Percentiles rank a stretch among this genome's conserved stretches.
Conservation (phyloP, 2,888 invertebrate genomes). For the Sarcophaga carnaria region DNA sequence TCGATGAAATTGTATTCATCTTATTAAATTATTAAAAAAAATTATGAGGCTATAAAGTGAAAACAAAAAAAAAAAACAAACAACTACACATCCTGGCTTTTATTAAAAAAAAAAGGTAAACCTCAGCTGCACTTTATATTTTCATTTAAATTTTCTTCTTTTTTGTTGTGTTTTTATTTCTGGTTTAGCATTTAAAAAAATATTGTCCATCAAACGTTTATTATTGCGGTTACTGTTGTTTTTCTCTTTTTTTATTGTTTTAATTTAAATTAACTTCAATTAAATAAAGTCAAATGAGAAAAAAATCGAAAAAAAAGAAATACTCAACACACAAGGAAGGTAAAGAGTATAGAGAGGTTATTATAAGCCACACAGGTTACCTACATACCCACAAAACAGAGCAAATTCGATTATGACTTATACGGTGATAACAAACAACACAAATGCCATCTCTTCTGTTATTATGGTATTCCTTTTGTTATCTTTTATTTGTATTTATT, state of each 20-base stretch:
- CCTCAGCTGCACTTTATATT: not conserved
- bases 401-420: not conserved
- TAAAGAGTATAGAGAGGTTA: too few relatives aligned
- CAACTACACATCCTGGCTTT: not conserved
- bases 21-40: not conserved
- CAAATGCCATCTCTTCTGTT: not conserved
- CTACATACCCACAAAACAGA: not conserved
- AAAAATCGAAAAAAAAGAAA: not conserved
- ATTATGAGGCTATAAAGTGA: not conserved
- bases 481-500: not conserved
- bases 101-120: not conserved
- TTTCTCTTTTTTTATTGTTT: not conserved
- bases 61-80: not conserved
- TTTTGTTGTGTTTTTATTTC: not conserved
- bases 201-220: not conserved
- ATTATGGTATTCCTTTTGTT: not conserved
- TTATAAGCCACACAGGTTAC: too few relatives aligned
- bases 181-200: not conserved
- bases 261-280: not conserved
- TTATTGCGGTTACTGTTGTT: not conserved
- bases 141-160: not conserved
- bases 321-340: too few relatives aligned
- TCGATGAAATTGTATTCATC: not conserved
- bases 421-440: not conserved
- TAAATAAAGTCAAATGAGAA: constrained; percentile 7